Evolutionary conservation across 2,888 invertebrate genomes (phyloP), one percentile per base, ranked within the genome.

Genomic region (Xestia xanthographa): DNA sequence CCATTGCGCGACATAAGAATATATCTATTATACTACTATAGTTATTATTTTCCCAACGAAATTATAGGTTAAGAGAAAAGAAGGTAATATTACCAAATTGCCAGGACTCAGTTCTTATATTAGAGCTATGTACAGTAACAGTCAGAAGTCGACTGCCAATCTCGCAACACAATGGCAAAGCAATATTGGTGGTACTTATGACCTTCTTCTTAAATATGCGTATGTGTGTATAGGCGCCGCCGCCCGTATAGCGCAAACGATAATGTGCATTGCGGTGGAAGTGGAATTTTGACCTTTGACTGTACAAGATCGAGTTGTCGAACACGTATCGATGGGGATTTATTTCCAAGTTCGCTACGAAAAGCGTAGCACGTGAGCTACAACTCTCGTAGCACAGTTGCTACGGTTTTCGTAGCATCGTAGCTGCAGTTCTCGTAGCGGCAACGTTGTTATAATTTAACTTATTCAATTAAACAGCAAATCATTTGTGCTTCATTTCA

Each of bases 61-160:
- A 56, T 66, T 9, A 9, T 12, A 66, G 4, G 26, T 29, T 14
- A n/a, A n/a, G 9, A 48, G 14, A 63, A 14, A 22, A 14, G 11
- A 5, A 63, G 6, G 3, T 53, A 72, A 53, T 63, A 58, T 65
- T 56, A 8, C 48, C 45, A 41, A 72, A 53, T 53, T 60, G 26
- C 45, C n/a, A 22, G 48, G 56, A 56, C 41, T 48, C 43, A 9
- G 38, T 68, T 53, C 60, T 67, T 38, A 66, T 82, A 69, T n/a
- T 14, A 60, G 48, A 60, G 66, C 77, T 77, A 66, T 77, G 48
- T n/a, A n/a, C n/a, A n/a, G n/a, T n/a, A n/a, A n/a, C n/a, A n/a
- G n/a, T n/a, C n/a, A n/a, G n/a, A n/a, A n/a, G n/a, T n/a, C n/a
- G n/a, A n/a, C n/a, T n/a, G n/a, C n/a, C n/a, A n/a, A n/a, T n/a